Conservation (phyloP, 2,888 invertebrate species). For the Sisyra terminalis region DNA sequence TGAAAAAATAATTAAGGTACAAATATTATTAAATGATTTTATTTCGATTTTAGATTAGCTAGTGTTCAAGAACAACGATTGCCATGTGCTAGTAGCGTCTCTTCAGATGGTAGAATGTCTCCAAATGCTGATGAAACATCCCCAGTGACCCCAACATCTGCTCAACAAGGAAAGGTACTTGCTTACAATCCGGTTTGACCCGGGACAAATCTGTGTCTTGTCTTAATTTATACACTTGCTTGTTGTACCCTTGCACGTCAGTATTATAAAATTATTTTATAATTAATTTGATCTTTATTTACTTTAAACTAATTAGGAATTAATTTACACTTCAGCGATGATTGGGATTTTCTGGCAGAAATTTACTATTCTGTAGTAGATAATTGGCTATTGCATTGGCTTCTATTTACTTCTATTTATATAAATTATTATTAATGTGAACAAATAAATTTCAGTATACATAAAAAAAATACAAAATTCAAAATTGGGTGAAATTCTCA, state of each 20-base stretch:
- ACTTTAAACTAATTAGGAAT: slow-evolving; percentile 21
- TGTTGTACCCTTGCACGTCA: slow-evolving; percentile 7
- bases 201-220: neutral
- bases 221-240: neutral
- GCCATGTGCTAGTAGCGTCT: slow-evolving; percentile 33
- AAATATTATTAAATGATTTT: neutral
- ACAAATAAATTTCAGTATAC: no score
- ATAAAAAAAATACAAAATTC: no score
- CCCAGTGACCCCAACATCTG: slow-evolving; percentile 39
- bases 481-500: no score
- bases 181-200: neutral
- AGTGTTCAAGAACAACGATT: slow-evolving; percentile 92
- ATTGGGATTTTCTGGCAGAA: neutral
- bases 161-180: slow-evolving; percentile 58
- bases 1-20: no score
- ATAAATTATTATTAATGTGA: no score
- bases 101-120: slow-evolving; percentile 38
- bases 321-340: slow-evolving; percentile 1
- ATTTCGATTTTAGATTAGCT: slow-evolving; percentile 51
- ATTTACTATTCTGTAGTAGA: neutral
- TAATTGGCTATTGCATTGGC: no score
- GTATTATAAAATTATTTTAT: slow-evolving; percentile 8
- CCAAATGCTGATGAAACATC: slow-evolving; percentile 42
- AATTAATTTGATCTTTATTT: slow-evolving; percentile 19
- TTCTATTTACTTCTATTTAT: no score